These are phyloP conservation scores for Acanthoscelides obtectus DNA, from an alignment of 2,888 invertebrate genomes.

Conservation along the genomic window DNA sequence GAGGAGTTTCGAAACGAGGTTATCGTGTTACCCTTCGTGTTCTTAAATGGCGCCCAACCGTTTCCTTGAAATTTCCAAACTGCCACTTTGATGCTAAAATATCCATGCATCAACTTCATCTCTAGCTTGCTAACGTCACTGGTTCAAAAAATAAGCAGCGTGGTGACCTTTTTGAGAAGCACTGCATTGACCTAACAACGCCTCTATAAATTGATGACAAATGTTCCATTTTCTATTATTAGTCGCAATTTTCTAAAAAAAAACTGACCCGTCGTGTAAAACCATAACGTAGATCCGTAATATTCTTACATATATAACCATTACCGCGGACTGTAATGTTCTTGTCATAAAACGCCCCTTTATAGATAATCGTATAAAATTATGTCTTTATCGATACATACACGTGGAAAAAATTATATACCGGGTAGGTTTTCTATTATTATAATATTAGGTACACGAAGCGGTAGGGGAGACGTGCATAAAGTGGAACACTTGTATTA, in stretches of 20 bases:
- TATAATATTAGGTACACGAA: no score
- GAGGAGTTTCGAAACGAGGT: no score
- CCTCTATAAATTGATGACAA: not conserved
- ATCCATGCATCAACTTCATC: no score
- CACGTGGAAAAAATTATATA: not conserved
- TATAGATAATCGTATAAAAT: not conserved
- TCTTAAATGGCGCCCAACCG: no score
- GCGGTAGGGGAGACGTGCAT: no score
- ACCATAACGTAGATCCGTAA: not conserved
- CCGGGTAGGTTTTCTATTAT: not conserved
- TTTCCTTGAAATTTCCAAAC: no score
- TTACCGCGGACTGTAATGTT: not conserved
- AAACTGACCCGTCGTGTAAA: not conserved
- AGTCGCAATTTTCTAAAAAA: not conserved
- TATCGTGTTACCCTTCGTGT: no score
- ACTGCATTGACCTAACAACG: no score
- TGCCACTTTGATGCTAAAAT: no score
- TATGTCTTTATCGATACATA: not conserved
- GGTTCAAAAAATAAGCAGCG: no score
- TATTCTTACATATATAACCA: not conserved
- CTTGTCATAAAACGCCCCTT: not conserved
- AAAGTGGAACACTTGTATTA: not conserved
- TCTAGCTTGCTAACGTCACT: no score
- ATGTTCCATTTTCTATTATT: not conserved
- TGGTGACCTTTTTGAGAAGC: no score